A percentile compares a stretch with the other conserved stretches of the same genome.
Evolutionary conservation across 2,113 vertebrate species (phyloP).

Genomic region (Megaptera novaeangliae): DNA sequence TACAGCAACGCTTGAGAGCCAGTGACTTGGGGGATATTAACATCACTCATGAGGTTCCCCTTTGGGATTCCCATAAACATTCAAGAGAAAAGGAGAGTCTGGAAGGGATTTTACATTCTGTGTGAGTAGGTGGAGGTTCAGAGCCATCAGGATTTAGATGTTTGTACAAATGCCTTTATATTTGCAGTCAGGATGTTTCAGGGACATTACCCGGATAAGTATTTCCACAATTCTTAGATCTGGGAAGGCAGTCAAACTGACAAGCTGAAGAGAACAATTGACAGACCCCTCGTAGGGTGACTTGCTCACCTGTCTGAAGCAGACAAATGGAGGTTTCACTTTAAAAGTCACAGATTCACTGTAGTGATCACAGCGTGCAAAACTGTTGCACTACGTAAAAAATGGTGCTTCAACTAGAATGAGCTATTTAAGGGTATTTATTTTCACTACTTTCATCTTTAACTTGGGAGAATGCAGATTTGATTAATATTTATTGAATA

Average conservation of each 20-base stretch:
- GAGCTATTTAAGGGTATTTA: not conserved
- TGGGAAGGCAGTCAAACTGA: not conserved
- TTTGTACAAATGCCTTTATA: not conserved
- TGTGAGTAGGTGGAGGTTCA: not conserved
- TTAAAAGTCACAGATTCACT: not conserved
- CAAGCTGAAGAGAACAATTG: not conserved
- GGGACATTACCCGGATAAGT: not conserved
- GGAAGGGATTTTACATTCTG: not conserved
- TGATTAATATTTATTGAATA: not conserved
- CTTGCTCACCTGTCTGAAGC: not conserved
- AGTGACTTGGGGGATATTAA: not conserved
- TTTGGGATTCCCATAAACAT: not conserved
- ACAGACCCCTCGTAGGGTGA: not conserved
- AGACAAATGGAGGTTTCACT: not conserved
- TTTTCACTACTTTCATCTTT: not conserved
- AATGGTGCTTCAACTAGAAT: not conserved
- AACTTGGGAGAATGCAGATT: not conserved
- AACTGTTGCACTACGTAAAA: not conserved
- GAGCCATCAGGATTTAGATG: not conserved
- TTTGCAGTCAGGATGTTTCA: not conserved
- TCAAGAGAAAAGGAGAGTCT: slow-evolving; percentile 4
- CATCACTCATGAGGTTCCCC: not conserved
- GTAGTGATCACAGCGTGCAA: not conserved
- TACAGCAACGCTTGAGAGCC: not conserved
- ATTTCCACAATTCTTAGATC: not conserved